phyloP scores from a whole-genome alignment of 2,113 vertebrate species.

The Pan paniscus region DNA sequence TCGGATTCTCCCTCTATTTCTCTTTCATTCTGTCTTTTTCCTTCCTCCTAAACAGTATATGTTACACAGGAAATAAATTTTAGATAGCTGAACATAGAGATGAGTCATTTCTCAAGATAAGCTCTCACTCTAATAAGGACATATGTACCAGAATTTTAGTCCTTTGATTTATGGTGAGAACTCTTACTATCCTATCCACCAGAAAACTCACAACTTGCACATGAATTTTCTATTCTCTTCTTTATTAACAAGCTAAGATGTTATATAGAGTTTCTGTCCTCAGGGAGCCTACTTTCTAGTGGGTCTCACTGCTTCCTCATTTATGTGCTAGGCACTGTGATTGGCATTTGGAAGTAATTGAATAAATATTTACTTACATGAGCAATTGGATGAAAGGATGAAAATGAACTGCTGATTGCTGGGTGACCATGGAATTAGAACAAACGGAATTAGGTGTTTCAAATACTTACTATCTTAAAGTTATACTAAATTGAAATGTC shows the following conservation, averaged over 20 bases:
- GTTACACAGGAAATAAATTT: not conserved
- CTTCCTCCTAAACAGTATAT: not conserved
- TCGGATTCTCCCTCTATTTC: too few relatives aligned
- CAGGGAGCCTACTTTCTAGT: not conserved
- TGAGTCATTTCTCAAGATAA: not conserved
- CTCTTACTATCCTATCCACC: not conserved
- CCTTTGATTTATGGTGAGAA: not conserved
- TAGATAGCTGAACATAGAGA: not conserved
- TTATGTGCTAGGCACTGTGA: not conserved
- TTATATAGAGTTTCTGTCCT: not conserved
- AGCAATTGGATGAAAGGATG: not conserved
- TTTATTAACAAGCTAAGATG: not conserved
- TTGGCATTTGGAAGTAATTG: not conserved
- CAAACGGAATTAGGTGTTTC: not conserved
- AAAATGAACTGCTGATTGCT: not conserved
- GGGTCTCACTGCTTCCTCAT: not conserved
- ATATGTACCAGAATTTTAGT: not conserved
- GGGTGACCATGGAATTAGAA: not conserved
- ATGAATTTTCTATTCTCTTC: not conserved
- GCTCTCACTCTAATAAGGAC: not conserved
- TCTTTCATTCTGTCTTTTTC: not conserved
- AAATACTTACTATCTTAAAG: not conserved
- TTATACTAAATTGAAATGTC: not conserved
- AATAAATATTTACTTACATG: not conserved
- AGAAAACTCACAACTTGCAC: not conserved